These are phyloP conservation scores for Theropithecus gelada DNA, from an alignment of 2,113 vertebrate genomes.

Conservation along the genomic window DNA sequence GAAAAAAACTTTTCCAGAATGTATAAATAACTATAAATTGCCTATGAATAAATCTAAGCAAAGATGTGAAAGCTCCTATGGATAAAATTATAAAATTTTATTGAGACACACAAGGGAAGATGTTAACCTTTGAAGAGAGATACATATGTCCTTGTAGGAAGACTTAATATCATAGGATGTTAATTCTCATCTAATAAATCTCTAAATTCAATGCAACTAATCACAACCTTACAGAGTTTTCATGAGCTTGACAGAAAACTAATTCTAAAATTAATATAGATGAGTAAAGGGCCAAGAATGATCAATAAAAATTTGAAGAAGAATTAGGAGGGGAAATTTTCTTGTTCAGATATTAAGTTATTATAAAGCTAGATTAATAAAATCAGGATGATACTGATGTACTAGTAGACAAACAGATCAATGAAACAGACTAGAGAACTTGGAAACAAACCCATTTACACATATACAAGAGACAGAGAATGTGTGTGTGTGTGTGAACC, in stretches of 20 bases:
- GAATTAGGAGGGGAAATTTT: neutral
- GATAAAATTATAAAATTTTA: neutral
- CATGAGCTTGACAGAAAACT: neutral
- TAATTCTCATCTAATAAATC: neutral
- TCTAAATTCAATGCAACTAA: neutral
- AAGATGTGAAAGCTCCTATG: neutral
- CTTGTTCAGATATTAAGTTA: neutral
- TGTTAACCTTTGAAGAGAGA: neutral
- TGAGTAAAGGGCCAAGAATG: neutral
- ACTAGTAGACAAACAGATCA: neutral
- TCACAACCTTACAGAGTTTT: neutral
- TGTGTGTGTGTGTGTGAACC: neutral
- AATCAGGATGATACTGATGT: neutral
- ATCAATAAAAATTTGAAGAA: neutral
- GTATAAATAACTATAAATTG: neutral
- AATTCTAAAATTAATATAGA: neutral
- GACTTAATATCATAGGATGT: neutral
- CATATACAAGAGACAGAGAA: too few species aligned
- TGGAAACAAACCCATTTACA: neutral
- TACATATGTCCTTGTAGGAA: neutral
- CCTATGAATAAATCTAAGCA: neutral
- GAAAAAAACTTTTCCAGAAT: neutral
- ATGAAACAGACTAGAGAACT: neutral
- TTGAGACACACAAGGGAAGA: neutral
- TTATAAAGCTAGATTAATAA: neutral